Evolutionary conservation across 35 echinoderm and acorn worm species (phyloP), one percentile per base, ranked within the genome.

Genomic region (Ophiothrix spiculata): DNA sequence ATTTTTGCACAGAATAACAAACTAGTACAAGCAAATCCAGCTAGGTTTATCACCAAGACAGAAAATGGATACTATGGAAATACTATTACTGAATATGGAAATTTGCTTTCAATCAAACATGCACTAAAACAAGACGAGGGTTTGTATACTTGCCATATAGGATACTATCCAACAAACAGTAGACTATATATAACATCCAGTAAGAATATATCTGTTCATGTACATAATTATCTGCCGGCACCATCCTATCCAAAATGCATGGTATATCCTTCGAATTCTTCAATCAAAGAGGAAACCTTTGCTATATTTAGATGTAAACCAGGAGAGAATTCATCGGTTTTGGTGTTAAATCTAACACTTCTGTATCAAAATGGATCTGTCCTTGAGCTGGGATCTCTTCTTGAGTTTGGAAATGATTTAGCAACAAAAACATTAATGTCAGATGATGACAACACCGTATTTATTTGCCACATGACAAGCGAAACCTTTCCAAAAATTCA

Each of bases 391-490:
- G 23, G 60, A 6, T 25, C 17, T 69, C n/a, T n/a, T n/a, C n/a
- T n/a, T n/a, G n/a, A n/a, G n/a, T n/a, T n/a, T n/a, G n/a, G n/a
- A n/a, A 69, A 15, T 10, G 6, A 49, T 49, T 4, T n/a, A 25
- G 60, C 29, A 2, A 69, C 8, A 2, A 69, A 28, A 69, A 69
- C 29, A 28, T 4, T 69, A 25, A 69, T 28, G 3, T 15, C 60
- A 25, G 29, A 69, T 6, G 60, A 69, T n/a, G 25, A n/a, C 60
- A 69, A 69, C 60, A 69, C 10, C 29, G 29, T n/a, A 28, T 69
- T 69, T n/a, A 25, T 69, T 69, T 69, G 60, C 23, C 60, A 69
- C 60, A 69, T 69, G 60, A 69, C 60, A 25, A 69, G 60, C 25
- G 60, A 69, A 2, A 69, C 23, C 3, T 69, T 69, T 69, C 60